Evolutionary conservation across 2,113 vertebrate species (phyloP).

Genomic region (Mesocricetus auratus): DNA sequence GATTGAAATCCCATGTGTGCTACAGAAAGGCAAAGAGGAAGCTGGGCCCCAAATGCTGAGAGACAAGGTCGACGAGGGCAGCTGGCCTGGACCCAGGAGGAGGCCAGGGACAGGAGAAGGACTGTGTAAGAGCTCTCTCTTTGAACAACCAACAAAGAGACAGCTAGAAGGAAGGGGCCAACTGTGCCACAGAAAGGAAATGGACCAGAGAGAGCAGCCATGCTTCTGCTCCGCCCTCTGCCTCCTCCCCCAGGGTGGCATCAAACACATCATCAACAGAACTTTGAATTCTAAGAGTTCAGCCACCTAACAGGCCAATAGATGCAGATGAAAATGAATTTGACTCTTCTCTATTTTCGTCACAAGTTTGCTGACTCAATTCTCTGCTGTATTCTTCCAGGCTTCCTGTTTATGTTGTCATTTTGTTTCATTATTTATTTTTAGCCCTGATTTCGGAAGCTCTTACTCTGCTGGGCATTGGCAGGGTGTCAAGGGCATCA

Average conservation of each 20-base stretch:
- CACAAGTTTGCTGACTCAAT: conserved; percentile 83
- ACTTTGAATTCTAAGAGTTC: conserved; percentile 62
- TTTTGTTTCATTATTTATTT: conserved; percentile 86
- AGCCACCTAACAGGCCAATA: conserved; percentile 61
- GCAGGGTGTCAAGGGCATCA: conserved; percentile 66
- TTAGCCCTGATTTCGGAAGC: conserved; percentile 76
- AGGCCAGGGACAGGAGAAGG: conserved; percentile 39
- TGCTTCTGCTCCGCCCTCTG: neutral
- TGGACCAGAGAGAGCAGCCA: neutral
- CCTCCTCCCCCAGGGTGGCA: neutral
- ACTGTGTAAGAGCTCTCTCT: conserved; percentile 17
- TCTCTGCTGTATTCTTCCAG: neutral
- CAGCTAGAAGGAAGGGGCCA: neutral
- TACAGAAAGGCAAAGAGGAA: conserved; percentile 34
- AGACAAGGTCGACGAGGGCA: conserved; percentile 26
- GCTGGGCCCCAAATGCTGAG: neutral
- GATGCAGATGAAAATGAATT: conserved; percentile 70
- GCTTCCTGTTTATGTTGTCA: conserved; percentile 80
- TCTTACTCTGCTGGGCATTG: conserved; percentile 73
- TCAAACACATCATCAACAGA: conserved; percentile 70
- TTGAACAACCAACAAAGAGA: conserved; percentile 64
- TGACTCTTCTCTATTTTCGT: neutral
- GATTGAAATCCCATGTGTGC: conserved; percentile 14
- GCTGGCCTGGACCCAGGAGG: conserved; percentile 18
- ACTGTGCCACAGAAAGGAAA: neutral